Evolutionary conservation across 2,888 invertebrate species (phyloP).

Genomic region (Catonia carolina): DNA sequence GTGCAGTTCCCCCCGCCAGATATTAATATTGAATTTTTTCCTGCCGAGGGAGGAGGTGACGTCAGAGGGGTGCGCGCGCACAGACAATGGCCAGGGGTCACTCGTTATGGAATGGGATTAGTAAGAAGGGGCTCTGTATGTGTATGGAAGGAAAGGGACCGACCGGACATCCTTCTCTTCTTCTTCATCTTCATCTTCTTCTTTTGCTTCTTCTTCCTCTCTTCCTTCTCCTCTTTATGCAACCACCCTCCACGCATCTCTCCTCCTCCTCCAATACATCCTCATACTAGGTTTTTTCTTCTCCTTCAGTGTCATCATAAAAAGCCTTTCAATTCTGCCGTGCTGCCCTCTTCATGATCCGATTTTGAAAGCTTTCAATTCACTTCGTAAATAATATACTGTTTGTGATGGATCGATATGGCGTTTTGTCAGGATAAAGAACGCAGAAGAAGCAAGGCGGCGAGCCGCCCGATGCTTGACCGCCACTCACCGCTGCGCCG

Average conservation of each 20-base stretch:
- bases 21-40: conserved; percentile 78
- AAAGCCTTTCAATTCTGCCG: conserved; percentile 14
- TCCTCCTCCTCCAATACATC: not conserved
- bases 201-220: too few species aligned
- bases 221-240: too few species aligned
- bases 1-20: conserved; percentile 48
- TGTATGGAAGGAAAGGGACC: conserved; percentile 3
- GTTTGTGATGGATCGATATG: conserved; percentile 17
- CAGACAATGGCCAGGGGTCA: conserved; percentile 30
- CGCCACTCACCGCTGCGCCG: not conserved
- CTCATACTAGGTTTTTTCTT: not conserved
- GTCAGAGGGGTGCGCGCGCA: conserved; percentile 41
- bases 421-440: conserved; percentile 10
- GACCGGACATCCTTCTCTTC: conserved; percentile 18
- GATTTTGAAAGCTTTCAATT: conserved; percentile 18
- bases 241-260: too few species aligned
- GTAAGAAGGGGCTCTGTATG: conserved; percentile 8
- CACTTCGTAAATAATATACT: conserved; percentile 18
- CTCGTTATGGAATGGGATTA: conserved; percentile 20
- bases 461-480: conserved; percentile 12
- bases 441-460: not conserved
- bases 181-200: not conserved
- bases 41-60: conserved; percentile 48
- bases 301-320: not conserved
- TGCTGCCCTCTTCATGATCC: conserved; percentile 10